Evolutionary conservation across 2,113 vertebrate genomes (phyloP).

Genomic region (Pavo muticus): DNA sequence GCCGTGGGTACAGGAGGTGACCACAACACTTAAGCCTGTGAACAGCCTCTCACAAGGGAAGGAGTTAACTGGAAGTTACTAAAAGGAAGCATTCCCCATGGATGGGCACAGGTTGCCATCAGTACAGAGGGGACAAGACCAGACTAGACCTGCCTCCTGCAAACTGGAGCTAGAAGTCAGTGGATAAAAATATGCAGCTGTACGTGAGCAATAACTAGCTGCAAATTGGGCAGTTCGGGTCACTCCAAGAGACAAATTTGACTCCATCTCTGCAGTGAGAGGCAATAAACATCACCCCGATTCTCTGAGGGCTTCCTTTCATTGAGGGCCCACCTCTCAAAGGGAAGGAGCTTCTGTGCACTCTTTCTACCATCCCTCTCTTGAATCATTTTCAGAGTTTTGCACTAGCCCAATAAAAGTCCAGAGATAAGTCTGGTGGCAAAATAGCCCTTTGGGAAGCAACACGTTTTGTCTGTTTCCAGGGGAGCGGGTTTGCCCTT

Average conservation of each 20-base stretch:
- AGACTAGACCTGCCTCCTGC: background rate
- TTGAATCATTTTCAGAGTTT: background rate
- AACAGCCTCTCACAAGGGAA: background rate
- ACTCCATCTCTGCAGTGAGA: background rate
- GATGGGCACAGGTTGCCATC: no score
- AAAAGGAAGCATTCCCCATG: background rate
- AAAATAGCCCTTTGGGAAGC: background rate
- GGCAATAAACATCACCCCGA: fast-evolving
- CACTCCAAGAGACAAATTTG: background rate
- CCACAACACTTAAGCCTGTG: no score
- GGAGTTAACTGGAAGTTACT: background rate
- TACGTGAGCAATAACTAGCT: background rate
- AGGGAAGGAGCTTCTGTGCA: background rate
- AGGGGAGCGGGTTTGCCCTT: background rate
- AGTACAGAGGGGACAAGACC: fast-evolving
- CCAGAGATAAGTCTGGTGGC: background rate
- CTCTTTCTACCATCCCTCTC: background rate
- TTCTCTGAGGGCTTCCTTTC: fast-evolving
- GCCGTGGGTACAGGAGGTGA: background rate
- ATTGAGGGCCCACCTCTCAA: background rate
- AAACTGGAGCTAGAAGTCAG: background rate
- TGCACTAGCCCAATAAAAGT: background rate
- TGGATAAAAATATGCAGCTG: background rate
- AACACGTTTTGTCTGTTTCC: background rate
- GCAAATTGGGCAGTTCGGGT: background rate